phyloP scores from a whole-genome alignment of 2,888 invertebrate genomes.

The Ornithoptera alexandrae region DNA sequence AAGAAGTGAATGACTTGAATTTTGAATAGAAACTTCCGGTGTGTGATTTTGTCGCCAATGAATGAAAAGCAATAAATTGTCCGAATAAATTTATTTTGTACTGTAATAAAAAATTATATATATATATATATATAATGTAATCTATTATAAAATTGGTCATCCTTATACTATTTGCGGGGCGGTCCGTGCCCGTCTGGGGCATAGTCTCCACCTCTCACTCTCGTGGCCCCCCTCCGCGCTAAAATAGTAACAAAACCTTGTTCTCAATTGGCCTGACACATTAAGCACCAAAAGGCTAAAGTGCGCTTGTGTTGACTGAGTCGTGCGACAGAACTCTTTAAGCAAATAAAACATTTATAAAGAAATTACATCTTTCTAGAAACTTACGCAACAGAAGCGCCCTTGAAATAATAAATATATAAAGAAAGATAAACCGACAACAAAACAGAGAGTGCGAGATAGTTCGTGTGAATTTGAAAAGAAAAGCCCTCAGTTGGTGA shows the following conservation, averaged over 20 bases:
- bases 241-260: conserved; percentile 58
- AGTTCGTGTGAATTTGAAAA: conserved; percentile 19
- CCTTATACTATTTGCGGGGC: conserved; percentile 77
- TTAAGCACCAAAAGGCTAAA: conserved; percentile 21
- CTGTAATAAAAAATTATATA: conserved; percentile 50
- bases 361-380: not conserved
- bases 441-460: conserved; percentile 43
- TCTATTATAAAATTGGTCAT: conserved; percentile 38
- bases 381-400: conserved; percentile 12
- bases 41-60: conserved; percentile 57
- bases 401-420: conserved; percentile 11
- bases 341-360: no score
- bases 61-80: conserved; percentile 73
- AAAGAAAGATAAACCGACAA: conserved; percentile 50
- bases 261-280: conserved; percentile 34
- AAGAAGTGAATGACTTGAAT: conserved; percentile 77
- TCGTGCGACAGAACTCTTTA: not conserved
- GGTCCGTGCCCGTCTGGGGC: conserved; percentile 68
- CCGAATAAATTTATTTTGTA: conserved; percentile 64
- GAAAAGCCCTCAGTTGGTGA: conserved; percentile 4
- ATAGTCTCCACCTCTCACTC: conserved; percentile 75
- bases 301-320: conserved; percentile 29
- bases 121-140: conserved; percentile 49
- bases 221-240: conserved; percentile 69
- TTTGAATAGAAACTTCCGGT: conserved; percentile 45